Base-by-base conservation (phyloP, 2,888 invertebrate genomes). In the Heliothis peltigera region DNA sequence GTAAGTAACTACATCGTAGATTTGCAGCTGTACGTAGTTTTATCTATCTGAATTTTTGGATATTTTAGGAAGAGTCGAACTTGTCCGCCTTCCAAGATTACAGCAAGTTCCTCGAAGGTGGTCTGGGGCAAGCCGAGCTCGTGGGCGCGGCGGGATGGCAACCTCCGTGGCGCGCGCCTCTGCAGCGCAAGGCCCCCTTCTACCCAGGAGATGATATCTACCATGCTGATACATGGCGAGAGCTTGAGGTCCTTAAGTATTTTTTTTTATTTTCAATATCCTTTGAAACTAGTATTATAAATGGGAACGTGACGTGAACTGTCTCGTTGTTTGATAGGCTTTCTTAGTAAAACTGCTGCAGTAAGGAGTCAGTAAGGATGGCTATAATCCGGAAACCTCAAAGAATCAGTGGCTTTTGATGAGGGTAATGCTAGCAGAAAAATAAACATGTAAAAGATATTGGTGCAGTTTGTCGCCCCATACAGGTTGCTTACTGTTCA, bases 161-260 rank as follows among this genome's bases (percentile, higher is more conserved):
- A 87, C 95, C 95, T 1, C 95, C 96, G 18, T 95, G 96, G 93
- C 94, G 96, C 15, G 95, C 95, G 32, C 95, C 96, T 0, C 87
- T 95, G 67, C 96, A 96, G 76, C 95, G 96, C 69, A 95, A 95
- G 79, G 95, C 95, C 5, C 95, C 96, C 0, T 96, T 96, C 83
- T 96, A 95, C 69, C 95, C 95, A 0, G 95, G 95, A 8, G 95
- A 95, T 72, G 95, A 95, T 57, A 93, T 95, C 70, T 95, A 91
- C 79, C 95, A 95, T 63, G 93, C 94, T 1, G 95, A 95, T 75
- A 94, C 95, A 21, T 95, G 95, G 95, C 86, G 95, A 60, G 95
- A 95, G 69, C 90, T 95, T 32, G 95, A 95, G 91, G 95, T 90
- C 70, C 44, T 66, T 60, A 17, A 4, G 5, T 4, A n/a, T 5